These are phyloP conservation scores for Eristalis pertinax DNA, from an alignment of 2,888 invertebrate genomes.

Conservation along the genomic window DNA sequence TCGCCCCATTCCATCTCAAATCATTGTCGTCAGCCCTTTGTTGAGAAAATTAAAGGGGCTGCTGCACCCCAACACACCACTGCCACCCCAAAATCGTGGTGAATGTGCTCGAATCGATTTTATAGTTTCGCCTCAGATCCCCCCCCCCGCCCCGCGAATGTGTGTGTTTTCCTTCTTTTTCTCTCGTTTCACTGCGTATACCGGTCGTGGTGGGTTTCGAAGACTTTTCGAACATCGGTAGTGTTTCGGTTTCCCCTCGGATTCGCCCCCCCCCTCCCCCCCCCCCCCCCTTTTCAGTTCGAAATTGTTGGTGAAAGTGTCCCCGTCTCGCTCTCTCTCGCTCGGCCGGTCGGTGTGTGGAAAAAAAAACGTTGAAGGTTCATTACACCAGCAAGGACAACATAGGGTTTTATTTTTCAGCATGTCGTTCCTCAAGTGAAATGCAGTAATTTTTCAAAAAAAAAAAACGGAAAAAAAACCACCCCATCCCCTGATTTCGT, in stretches of 20 bases:
- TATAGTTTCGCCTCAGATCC: conserved; percentile 20
- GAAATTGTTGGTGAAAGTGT: conserved; percentile 44
- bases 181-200: conserved; percentile 61
- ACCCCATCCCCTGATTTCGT: conserved; percentile 2
- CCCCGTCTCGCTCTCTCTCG: neutral
- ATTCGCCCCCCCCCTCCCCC: neutral
- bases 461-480: conserved; percentile 35
- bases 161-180: conserved; percentile 11
- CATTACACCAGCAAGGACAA: conserved; percentile 74
- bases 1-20: conserved; percentile 12
- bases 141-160: too few species aligned
- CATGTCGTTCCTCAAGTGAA: neutral
- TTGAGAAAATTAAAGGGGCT: conserved; percentile 25
- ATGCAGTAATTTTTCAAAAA: conserved; percentile 65
- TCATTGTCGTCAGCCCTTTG: conserved; percentile 7
- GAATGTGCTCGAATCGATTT: conserved; percentile 66
- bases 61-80: conserved; percentile 40
- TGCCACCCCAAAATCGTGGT: conserved; percentile 40
- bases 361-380: conserved; percentile 73
- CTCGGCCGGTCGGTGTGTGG: too few species aligned
- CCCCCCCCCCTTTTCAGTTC: neutral
- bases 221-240: conserved; percentile 39
- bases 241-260: neutral
- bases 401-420: neutral
- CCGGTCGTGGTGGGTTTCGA: conserved; percentile 53